These are phyloP conservation scores for Dissostichus mawsoni DNA, from an alignment of 2,113 vertebrate genomes.

Conservation along the genomic window DNA sequence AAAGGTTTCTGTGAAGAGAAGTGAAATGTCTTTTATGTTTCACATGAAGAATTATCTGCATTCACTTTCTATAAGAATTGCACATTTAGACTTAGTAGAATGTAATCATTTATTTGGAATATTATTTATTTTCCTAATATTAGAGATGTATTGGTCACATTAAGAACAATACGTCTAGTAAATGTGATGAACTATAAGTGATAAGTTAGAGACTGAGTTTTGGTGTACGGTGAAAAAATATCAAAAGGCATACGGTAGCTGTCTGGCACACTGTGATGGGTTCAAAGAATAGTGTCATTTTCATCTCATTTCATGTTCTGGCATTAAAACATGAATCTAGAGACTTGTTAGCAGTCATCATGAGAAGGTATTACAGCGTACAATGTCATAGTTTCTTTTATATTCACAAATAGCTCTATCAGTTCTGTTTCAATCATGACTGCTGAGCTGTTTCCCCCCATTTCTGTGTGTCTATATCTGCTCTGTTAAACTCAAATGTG, in stretches of 20 bases:
- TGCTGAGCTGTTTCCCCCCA: slow-evolving; percentile 6
- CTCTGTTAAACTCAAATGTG: slow-evolving; percentile 14
- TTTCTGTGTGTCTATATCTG: slow-evolving; percentile 33
- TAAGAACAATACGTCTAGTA: slow-evolving; percentile 10
- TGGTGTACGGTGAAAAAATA: slow-evolving; percentile 46
- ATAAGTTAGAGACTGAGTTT: slow-evolving; percentile 33
- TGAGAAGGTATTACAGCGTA: not conserved
- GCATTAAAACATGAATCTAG: slow-evolving; percentile 19
- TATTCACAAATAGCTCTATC: slow-evolving; percentile 14
- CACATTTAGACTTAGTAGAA: slow-evolving; percentile 55
- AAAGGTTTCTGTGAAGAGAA: slow-evolving; percentile 9
- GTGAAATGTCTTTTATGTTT: slow-evolving; percentile 14
- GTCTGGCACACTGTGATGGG: not conserved
- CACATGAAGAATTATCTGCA: slow-evolving; percentile 50
- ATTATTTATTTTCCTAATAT: slow-evolving; percentile 59
- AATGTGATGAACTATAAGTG: slow-evolving; percentile 38
- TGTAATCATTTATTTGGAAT: slow-evolving; percentile 36
- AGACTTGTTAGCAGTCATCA: slow-evolving; percentile 9
- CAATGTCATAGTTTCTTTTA: slow-evolving; percentile 5
- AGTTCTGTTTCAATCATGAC: slow-evolving; percentile 21
- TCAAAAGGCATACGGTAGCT: slow-evolving; percentile 42
- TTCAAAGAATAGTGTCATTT: slow-evolving; percentile 16
- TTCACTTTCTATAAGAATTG: slow-evolving; percentile 56
- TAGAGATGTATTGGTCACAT: slow-evolving; percentile 25
- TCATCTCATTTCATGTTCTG: slow-evolving; percentile 46